Percentiles rank a stretch among this genome's conserved stretches.
Conservation (phyloP, 2,888 invertebrate genomes). For the Lamellibrachia columna region DNA sequence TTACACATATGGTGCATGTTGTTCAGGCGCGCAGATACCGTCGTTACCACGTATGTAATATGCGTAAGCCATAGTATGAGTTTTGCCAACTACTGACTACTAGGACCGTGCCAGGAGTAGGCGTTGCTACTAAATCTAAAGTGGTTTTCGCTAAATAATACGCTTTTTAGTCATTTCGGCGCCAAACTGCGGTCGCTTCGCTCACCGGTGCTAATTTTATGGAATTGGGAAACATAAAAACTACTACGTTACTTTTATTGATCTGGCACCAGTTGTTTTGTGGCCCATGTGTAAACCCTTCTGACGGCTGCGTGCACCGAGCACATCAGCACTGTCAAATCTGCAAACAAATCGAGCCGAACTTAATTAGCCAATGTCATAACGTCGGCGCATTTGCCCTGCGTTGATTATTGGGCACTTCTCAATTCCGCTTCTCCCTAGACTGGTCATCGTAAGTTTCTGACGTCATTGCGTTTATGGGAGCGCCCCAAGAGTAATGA, state of each 20-base stretch:
- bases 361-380: background rate
- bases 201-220: background rate
- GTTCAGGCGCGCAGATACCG: background rate
- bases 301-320: background rate
- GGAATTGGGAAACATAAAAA: background rate
- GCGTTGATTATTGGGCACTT: background rate
- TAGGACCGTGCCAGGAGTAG: too few species aligned
- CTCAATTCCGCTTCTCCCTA: background rate
- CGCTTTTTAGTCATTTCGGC: background rate
- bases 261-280: background rate
- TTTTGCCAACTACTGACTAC: too few species aligned
- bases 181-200: background rate
- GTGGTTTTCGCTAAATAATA: background rate
- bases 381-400: background rate
- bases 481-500: background rate
- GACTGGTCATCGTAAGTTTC: background rate
- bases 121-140: too few species aligned
- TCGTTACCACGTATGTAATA: too few species aligned
- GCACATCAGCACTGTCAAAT: background rate
- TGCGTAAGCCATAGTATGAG: too few species aligned
- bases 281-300: background rate
- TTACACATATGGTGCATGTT: background rate
- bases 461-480: background rate
- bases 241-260: background rate
- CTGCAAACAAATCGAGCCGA: background rate